Base-by-base conservation (phyloP, 2,113 vertebrate genomes). In the Copsychus sechellarum region DNA sequence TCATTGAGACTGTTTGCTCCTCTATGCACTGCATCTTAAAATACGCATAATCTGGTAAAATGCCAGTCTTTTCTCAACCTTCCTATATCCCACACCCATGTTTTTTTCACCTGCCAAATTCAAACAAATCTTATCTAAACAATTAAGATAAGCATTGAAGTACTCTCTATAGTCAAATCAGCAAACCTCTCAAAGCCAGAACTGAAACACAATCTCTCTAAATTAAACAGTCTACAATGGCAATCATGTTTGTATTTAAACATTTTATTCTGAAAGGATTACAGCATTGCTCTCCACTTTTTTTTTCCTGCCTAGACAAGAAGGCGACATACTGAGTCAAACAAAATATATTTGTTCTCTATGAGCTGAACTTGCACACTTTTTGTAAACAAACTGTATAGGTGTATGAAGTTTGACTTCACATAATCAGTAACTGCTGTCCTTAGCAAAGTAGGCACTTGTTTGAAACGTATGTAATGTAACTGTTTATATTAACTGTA, bases 251-350 rank as follows among this genome's bases (percentile, higher is more conserved):
- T 99, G 98, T 98, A 97, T 99, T 98, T 98, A 98, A 99, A 98
- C 98, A 98, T 98, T 98, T 98, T 98, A 98, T 98, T 99, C 98
- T 98, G 97, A 98, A 98, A 98, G 98, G 98, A 98, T 98, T 98
- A 98, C 98, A 98, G 98, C 96, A 96, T 96, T 89, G 92, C 97
- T 97, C 98, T 98, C 98, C 97, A 94, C 97, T 97, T 98, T 98
- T 98, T 98, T 97, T 98, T 91, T 34, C 42, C 93, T 94, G 96
- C 98, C 98, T 98, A 99, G 98, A 99, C 98, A 98, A 98, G 98
- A 98, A 99, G 99, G 98, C 98, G 98, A 98, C 98, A 98, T 96
- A 94, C 95, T 66, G 95, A 98, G 96, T 98, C 96, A 97, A 98
- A 98, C 97, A 97, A 96, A 98, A 98, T 97, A 71, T 94, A 96